phyloP scores from a whole-genome alignment of 2,113 vertebrate species.

The Eonycteris spelaea region DNA sequence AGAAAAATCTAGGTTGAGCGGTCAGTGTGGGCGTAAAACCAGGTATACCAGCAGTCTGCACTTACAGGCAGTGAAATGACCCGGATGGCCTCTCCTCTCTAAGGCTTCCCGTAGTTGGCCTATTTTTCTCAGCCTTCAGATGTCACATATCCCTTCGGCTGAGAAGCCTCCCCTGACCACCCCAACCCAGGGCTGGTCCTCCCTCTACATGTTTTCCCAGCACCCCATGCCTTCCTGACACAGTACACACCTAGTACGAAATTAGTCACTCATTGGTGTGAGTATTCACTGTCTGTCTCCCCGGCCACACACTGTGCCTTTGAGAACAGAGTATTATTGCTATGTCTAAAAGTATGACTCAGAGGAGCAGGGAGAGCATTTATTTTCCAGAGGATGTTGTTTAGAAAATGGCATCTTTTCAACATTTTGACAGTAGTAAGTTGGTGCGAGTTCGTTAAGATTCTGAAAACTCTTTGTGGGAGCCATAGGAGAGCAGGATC shows the following conservation, averaged over 20 bases:
- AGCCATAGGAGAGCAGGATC: neutral
- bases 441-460: neutral
- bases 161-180: neutral
- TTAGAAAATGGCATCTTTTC: neutral
- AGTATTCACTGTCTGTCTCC: neutral
- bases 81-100: neutral
- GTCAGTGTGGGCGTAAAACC: neutral
- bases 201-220: neutral
- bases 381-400: neutral
- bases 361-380: neutral
- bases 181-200: too few species aligned
- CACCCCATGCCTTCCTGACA: neutral
- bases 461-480: neutral
- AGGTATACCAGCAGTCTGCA: neutral
- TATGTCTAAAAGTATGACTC: neutral
- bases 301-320: neutral
- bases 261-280: accelerated
- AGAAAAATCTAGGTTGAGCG: neutral
- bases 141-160: neutral
- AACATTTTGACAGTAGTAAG: neutral
- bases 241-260: accelerated
- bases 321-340: neutral
- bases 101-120: neutral
- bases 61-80: neutral
- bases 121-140: neutral